Evolutionary conservation across 2,113 vertebrate genomes (phyloP).

Genomic region (Laterallus jamaicensis): DNA sequence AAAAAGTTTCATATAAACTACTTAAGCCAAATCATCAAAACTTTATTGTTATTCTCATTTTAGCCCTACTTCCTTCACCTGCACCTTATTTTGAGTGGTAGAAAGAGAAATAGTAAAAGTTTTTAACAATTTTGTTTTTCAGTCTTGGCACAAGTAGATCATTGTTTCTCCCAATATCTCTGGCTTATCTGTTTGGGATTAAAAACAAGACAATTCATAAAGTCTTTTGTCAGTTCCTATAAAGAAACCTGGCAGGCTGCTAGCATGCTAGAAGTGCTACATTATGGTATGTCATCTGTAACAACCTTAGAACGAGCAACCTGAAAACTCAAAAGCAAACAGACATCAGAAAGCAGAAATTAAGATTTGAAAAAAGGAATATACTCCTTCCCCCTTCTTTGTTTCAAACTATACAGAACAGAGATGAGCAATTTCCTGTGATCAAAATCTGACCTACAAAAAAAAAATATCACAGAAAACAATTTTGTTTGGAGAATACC

Average conservation of each 20-base stretch:
- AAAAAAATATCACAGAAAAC: not conserved
- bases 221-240: not conserved
- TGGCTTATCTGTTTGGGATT: not conserved
- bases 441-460: not conserved
- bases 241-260: not conserved
- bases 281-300: not conserved
- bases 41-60: not conserved
- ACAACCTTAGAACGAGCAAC: not conserved
- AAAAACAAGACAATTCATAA: not conserved
- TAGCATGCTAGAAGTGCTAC: not conserved
- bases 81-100: not conserved
- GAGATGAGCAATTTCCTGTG: not conserved
- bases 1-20: not conserved
- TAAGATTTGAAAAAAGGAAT: not conserved
- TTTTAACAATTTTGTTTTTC: not conserved
- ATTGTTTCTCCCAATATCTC: not conserved
- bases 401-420: not conserved
- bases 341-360: not conserved
- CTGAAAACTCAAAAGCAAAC: not conserved
- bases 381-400: not conserved
- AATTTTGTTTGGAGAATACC: not conserved
- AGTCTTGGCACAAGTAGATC: not conserved
- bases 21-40: not conserved
- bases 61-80: not conserved
- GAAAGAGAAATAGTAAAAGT: not conserved